These are phyloP conservation scores for Brachyistius frenatus DNA, from an alignment of 2,113 vertebrate species.

Conservation along the genomic window DNA sequence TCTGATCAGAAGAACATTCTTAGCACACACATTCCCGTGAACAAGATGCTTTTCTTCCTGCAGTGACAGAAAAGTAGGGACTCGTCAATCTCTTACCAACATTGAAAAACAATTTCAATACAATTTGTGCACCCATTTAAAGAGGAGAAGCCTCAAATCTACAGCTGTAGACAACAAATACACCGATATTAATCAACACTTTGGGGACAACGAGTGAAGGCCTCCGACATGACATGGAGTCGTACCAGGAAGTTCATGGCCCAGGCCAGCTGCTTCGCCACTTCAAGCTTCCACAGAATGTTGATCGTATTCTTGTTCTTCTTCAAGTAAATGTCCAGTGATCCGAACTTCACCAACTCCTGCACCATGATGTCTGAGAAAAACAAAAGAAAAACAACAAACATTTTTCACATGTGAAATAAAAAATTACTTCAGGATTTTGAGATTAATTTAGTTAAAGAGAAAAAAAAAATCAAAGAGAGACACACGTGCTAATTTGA, in stretches of 20 bases:
- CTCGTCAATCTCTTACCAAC: background rate
- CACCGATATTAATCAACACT: background rate
- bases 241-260: constrained; percentile 97
- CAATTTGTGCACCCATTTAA: no score
- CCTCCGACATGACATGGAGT: background rate
- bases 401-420: background rate
- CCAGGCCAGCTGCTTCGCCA: constrained; percentile 96
- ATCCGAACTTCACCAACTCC: constrained; percentile 96
- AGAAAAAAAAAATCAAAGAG: background rate
- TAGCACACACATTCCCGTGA: constrained; percentile 96
- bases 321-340: constrained; percentile 95
- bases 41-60: constrained; percentile 95
- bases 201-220: background rate
- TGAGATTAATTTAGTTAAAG: no score
- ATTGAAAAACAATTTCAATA: background rate
- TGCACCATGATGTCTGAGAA: constrained; percentile 95
- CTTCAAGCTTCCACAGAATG: constrained; percentile 97
- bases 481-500: background rate
- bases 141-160: no score
- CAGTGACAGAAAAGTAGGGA: background rate
- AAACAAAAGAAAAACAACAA: background rate
- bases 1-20: constrained; percentile 95
- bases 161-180: background rate
- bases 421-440: no score
- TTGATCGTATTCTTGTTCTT: constrained; percentile 93